Evolutionary conservation across 2,113 vertebrate genomes (phyloP).

Genomic region (Phylloscopus whistleri): DNA sequence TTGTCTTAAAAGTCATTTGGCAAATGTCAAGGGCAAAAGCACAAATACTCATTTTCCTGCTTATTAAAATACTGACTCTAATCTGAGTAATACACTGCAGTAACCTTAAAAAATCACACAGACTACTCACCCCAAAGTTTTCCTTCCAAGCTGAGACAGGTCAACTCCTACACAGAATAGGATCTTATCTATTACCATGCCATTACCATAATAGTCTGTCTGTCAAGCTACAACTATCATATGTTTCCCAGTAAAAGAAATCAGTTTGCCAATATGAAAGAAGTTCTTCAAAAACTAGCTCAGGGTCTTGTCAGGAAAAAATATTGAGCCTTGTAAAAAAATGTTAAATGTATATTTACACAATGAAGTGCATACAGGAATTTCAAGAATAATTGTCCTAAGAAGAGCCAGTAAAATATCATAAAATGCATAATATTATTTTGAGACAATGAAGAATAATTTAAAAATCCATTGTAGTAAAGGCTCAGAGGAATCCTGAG

Average conservation of each 20-base stretch:
- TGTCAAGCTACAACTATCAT: background rate
- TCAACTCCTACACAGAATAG: background rate
- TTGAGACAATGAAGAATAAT: background rate
- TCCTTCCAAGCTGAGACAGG: background rate
- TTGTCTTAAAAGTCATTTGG: background rate
- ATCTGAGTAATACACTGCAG: background rate
- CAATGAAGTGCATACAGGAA: background rate
- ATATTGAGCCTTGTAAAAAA: background rate
- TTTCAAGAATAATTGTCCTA: background rate
- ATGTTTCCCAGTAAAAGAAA: background rate
- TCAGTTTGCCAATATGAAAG: background rate
- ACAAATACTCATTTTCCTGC: background rate
- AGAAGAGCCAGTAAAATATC: background rate
- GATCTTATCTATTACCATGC: background rate
- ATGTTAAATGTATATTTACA: background rate
- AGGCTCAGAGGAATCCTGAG: background rate
- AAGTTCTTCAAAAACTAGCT: background rate
- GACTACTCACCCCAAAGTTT: background rate
- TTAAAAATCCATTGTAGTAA: background rate
- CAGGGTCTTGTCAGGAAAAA: background rate
- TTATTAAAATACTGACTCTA: background rate
- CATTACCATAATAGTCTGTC: background rate
- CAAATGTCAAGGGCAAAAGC: background rate
- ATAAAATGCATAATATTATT: background rate
- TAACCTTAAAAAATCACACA: background rate